Conservation (phyloP, 2,113 vertebrate genomes). For the Rhodinocichla rosea region DNA sequence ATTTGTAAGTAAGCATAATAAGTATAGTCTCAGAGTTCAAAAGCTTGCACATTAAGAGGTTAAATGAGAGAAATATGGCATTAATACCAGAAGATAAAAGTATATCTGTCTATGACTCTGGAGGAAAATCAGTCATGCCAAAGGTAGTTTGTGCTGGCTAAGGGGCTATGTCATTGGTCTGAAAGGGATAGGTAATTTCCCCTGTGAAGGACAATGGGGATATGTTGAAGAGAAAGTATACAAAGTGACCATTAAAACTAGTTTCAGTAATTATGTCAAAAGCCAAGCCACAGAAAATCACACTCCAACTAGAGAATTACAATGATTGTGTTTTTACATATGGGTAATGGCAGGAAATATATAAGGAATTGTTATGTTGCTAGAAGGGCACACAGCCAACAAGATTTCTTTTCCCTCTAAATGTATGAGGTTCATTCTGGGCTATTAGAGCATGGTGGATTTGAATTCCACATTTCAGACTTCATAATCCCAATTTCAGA, state of each 20-base stretch:
- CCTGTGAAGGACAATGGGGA: not conserved
- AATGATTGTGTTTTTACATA: not conserved
- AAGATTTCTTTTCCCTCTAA: not conserved
- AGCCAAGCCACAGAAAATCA: not conserved
- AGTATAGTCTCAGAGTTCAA: not conserved
- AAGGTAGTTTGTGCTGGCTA: not conserved
- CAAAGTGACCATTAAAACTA: not conserved
- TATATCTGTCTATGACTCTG: fast-evolving
- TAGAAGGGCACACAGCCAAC: not conserved
- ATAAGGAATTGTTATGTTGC: not conserved
- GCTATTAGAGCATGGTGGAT: not conserved
- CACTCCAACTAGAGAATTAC: not conserved
- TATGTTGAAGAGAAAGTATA: not conserved
- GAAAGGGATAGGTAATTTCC: not conserved
- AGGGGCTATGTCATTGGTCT: not conserved
- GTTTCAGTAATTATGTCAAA: not conserved
- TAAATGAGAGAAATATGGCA: not conserved
- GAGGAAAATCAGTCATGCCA: not conserved
- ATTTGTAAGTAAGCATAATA: not conserved
- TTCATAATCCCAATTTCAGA: not conserved
- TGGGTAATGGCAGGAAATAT: not conserved
- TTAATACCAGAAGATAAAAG: not conserved
- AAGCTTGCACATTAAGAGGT: not conserved
- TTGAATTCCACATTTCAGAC: not conserved
- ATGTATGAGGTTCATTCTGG: fast-evolving